phyloP scores from a whole-genome alignment of 2,113 vertebrate genomes.

The Myotis lucifugus region DNA sequence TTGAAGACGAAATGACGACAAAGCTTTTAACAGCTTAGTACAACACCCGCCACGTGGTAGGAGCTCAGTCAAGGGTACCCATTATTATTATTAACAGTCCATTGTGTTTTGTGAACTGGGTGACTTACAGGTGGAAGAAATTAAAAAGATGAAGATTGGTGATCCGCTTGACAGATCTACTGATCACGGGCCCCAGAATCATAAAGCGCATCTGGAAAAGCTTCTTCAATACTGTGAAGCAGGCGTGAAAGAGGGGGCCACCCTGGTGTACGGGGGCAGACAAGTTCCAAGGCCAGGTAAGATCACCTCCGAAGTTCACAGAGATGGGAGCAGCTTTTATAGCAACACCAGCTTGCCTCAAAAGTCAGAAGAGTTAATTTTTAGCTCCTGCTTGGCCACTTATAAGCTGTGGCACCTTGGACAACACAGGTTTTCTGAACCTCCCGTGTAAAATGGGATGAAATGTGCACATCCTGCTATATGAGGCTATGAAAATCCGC shows the following conservation, averaged over 20 bases:
- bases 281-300: constrained; percentile 88
- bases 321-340: not conserved
- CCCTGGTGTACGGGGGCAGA: constrained; percentile 87
- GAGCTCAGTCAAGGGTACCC: not conserved
- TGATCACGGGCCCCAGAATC: constrained; percentile 90
- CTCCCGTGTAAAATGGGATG: not conserved
- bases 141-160: constrained; percentile 92
- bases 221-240: constrained; percentile 89
- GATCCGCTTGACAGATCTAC: constrained; percentile 90
- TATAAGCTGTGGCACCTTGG: not conserved
- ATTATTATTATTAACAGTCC: not conserved
- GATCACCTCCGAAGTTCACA: not conserved
- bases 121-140: constrained; percentile 88
- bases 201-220: constrained; percentile 90
- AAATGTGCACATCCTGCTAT: not conserved
- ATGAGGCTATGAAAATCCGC: not conserved
- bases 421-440: not conserved
- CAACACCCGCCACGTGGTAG: accelerated
- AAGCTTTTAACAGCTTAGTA: not conserved
- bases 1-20: not conserved
- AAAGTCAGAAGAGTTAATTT: not conserved
- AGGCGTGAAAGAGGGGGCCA: constrained; percentile 90
- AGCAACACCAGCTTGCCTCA: not conserved
- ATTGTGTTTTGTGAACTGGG: constrained; percentile 41
- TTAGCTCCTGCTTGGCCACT: not conserved